Conservation (phyloP, 2,888 invertebrate species). For the Tachina fera region DNA sequence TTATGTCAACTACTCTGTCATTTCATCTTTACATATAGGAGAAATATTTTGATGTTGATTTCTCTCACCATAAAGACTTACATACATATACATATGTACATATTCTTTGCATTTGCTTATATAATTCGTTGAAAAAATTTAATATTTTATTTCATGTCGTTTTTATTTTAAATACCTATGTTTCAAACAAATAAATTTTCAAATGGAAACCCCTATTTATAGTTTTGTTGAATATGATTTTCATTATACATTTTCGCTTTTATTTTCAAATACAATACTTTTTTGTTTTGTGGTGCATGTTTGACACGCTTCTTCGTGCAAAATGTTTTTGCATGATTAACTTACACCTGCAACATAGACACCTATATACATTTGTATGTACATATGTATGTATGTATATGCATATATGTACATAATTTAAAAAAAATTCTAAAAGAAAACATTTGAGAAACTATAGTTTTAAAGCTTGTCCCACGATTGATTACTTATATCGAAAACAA, state of each 20-base stretch:
- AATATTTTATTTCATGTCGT: constrained; percentile 31
- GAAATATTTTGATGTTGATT: constrained; percentile 28
- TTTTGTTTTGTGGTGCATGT: constrained; percentile 58
- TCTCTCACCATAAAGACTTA: constrained; percentile 23
- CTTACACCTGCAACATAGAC: too few species aligned
- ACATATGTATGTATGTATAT: too few species aligned
- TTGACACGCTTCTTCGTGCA: constrained; percentile 13
- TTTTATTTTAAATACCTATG: neutral
- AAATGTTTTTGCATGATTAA: constrained; percentile 44
- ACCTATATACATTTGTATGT: too few species aligned
- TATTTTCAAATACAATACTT: constrained; percentile 45
- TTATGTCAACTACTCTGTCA: constrained; percentile 2
- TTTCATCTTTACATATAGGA: neutral
- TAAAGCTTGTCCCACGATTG: too few species aligned
- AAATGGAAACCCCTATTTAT: constrained; percentile 38
- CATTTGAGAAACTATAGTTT: too few species aligned
- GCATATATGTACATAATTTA: too few species aligned
- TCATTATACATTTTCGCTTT: constrained; percentile 50
- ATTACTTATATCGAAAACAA: too few species aligned
- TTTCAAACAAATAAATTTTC: constrained; percentile 12
- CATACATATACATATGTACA: constrained; percentile 2
- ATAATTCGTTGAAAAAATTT: constrained; percentile 1
- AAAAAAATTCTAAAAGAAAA: too few species aligned
- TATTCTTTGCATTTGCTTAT: constrained; percentile 19
- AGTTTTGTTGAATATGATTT: constrained; percentile 28